phyloP scores from a whole-genome alignment of 2,888 invertebrate species.

The Trissoscelio sp. region DNA sequence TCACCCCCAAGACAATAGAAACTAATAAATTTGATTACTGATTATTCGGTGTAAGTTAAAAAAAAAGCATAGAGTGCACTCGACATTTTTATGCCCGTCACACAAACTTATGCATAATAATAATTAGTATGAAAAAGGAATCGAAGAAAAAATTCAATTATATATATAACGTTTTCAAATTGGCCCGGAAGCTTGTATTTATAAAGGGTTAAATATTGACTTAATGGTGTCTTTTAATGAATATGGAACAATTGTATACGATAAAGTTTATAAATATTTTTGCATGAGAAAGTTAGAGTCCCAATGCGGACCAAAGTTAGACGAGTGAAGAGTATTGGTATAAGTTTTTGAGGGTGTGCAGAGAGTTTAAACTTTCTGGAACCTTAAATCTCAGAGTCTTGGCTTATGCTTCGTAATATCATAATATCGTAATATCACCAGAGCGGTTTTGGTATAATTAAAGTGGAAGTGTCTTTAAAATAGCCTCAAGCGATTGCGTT shows the following conservation, averaged over 20 bases:
- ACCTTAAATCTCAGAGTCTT: slow-evolving; percentile 76
- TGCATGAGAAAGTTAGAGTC: slow-evolving; percentile 64
- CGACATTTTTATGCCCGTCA: slow-evolving; percentile 64
- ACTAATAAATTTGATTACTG: slow-evolving; percentile 84
- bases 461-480: slow-evolving; percentile 82
- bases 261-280: slow-evolving; percentile 70
- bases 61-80: slow-evolving; percentile 63
- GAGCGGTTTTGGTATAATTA: slow-evolving; percentile 79
- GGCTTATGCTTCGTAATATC: slow-evolving; percentile 79
- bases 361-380: slow-evolving; percentile 76
- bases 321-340: slow-evolving; percentile 65
- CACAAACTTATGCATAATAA: slow-evolving; percentile 59
- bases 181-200: background rate
- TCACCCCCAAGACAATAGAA: slow-evolving; percentile 83
- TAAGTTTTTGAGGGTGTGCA: slow-evolving; percentile 72
- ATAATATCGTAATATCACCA: slow-evolving; percentile 79
- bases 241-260: slow-evolving; percentile 64
- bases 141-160: slow-evolving; percentile 18
- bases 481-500: slow-evolving; percentile 79
- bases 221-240: slow-evolving; percentile 56
- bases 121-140: slow-evolving; percentile 28
- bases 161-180: background rate
- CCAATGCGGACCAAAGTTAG: slow-evolving; percentile 66
- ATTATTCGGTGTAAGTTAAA: slow-evolving; percentile 77
- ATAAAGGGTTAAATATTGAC: slow-evolving; percentile 43